A percentile compares a stretch with the other conserved stretches of the same genome.
These are phyloP conservation scores for Netelia virgata DNA, from an alignment of 2,888 invertebrate species.

Conservation along the genomic window DNA sequence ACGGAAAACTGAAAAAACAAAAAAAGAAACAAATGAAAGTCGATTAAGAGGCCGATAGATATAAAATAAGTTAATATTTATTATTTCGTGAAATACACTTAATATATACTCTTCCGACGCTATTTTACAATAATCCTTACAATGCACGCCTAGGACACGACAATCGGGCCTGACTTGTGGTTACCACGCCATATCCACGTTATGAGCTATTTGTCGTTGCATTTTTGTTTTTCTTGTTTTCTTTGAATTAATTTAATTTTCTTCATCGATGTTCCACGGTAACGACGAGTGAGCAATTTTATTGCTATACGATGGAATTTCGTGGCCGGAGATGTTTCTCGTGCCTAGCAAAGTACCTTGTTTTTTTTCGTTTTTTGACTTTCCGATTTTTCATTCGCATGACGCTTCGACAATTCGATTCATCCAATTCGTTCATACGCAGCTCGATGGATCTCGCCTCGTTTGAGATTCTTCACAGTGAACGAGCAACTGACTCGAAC, in stretches of 20 bases:
- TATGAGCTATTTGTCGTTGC: constrained; percentile 43
- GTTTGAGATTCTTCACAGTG: constrained; percentile 23
- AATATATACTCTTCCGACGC: constrained; percentile 78
- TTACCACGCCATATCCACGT: constrained; percentile 43
- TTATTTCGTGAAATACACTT: constrained; percentile 81
- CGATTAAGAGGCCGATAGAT: constrained; percentile 73
- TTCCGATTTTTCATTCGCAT: constrained; percentile 61
- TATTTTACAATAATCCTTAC: constrained; percentile 76
- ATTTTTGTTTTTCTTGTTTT: constrained; percentile 5
- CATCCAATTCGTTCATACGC: constrained; percentile 64
- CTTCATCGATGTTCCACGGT: constrained; percentile 20
- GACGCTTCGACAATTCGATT: constrained; percentile 59
- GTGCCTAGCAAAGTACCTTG: constrained; percentile 67
- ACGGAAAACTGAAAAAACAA: constrained; percentile 4
- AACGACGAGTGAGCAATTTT: constrained; percentile 72
- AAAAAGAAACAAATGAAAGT: constrained; percentile 69
- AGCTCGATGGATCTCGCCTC: neutral
- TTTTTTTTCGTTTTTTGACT: constrained; percentile 34
- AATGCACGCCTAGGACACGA: constrained; percentile 72
- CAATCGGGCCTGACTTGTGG: constrained; percentile 58
- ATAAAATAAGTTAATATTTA: constrained; percentile 82
- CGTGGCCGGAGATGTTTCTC: constrained; percentile 66
- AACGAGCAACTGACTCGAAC: neutral
- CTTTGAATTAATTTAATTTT: constrained; percentile 12
- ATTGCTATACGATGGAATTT: constrained; percentile 73